Evolutionary conservation across 1,140 invertebrate species (phyloP).

Genomic region (Pseudachorutes palmiensis): DNA sequence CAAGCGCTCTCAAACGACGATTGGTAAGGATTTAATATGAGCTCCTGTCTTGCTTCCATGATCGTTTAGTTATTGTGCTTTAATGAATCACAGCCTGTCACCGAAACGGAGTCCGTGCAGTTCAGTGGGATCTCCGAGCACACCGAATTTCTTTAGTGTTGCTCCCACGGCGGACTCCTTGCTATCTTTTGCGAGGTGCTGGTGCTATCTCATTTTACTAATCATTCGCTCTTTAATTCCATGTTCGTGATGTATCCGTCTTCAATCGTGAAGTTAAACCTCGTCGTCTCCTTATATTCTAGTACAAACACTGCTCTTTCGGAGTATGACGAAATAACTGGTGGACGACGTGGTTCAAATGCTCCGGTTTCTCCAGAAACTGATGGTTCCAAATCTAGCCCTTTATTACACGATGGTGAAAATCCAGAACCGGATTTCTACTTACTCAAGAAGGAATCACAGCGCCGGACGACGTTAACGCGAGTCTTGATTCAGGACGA

Average conservation of each 20-base stretch:
- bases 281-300: too few relatives aligned
- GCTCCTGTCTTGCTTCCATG: not conserved
- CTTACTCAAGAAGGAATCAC: conserved; percentile 92
- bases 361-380: conserved; percentile 36
- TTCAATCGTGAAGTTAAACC: too few relatives aligned
- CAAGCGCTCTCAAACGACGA: conserved; percentile 43
- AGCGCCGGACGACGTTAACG: conserved; percentile 80
- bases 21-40: conserved; percentile 35
- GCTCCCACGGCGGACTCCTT: conserved; percentile 62
- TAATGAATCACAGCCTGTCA: conserved; percentile 21
- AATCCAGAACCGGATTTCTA: conserved; percentile 84
- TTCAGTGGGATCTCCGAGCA: conserved; percentile 52
- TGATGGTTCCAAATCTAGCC: conserved; percentile 33
- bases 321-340: conserved; percentile 34
- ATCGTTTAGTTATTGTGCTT: not conserved
- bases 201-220: conserved; percentile 22
- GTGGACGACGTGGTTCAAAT: conserved; percentile 28
- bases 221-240: too few relatives aligned
- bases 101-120: conserved; percentile 48
- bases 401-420: conserved; percentile 24
- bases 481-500: conserved; percentile 82
- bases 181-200: conserved; percentile 63
- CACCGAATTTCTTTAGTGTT: conserved; percentile 48
- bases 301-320: conserved; percentile 34
- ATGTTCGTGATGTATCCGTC: too few relatives aligned